Base-by-base conservation (phyloP, 2,113 vertebrate species). In the Brachionichthys hirsutus region DNA sequence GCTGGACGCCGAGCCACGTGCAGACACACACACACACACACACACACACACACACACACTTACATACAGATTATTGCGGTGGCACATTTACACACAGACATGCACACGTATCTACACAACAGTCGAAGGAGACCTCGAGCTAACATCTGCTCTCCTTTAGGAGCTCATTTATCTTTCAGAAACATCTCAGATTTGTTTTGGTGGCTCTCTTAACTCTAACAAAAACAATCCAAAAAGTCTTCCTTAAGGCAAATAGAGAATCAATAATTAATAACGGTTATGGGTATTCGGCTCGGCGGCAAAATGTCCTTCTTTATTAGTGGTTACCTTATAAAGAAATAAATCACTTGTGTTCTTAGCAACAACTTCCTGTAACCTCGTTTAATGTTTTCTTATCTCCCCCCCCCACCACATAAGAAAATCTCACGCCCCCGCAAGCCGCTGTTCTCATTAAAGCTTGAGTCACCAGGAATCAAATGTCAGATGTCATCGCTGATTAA, bases 101-200 rank as follows among this genome's bases (percentile, higher is more conserved):
- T 38, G 36, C 44, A 17, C 52, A 70, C 58, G 50, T 2, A 72
- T 54, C 67, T 71, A 75, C 75, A 75, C 79, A 67, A 84, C 69
- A 81, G 84, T 87, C 62, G 80, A 80, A 86, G 78, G 64, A 80
- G 73, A 72, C 73, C 61, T 68, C 50, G 20, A 78, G 76, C 73
- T 60, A 85, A 83, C 86, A 86, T 85, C 84, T 88, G 84, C 82
- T 82, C 66, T 59, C 68, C 56, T 64, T 70, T 57, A 75, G 42
- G 70, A 44, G 38, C 71, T 53, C 47, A 43, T 83, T 81, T 75
- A 66, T 85, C 74, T 78, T 72, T 54, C 59, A 42, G 24, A 49
- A 71, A 64, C 46, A 68, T 68, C 56, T 65, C 43, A 62, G 52
- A 36, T 66, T 67, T n/a, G n/a, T n/a, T 61, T 69, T 49, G 20